Evolutionary conservation across 2,113 vertebrate genomes (phyloP), one percentile per base, ranked within the genome.

Genomic region (Suncus etruscus): DNA sequence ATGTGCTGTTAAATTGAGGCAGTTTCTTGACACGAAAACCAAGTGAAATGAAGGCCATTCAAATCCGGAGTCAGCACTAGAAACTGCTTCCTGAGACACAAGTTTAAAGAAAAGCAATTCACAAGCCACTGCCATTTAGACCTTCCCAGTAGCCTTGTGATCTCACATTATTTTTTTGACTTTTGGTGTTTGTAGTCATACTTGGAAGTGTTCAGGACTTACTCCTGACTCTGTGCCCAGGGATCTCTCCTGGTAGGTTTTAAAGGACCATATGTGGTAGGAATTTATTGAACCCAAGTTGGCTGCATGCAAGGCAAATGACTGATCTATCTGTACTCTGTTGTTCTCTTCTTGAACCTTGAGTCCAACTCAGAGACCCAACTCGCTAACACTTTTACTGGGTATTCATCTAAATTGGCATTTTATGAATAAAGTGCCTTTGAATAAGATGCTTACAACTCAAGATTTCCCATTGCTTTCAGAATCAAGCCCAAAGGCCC

Each of bases 21-120:
- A 87, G 63, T 89, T 27, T 80, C 14, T 78, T 86, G 29, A 66
- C 47, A 83, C 29, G 51, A 58, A 83, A 75, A 31, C 9, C 25
- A 88, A 89, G 31, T 31, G 82, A 94, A 89, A 72, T 66, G 25
- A 92, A 92, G 63, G 45, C 32, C 58, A 84, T 73, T 89, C 39
- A 94, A 68, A 84, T 81, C 16, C 31, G 83, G 24, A 76, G 50
- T 61, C 11, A 2, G 79, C 32, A 66, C 63, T 73, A 39, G 20
- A 73, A 85, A 86, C 14, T 66, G 39, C 2, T 82, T 65, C 32
- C 48, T 45, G 32, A 32, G 51, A 66, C 39, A 32, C 27, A 6
- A 63, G 24, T 6, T 61, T 61, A 72, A 70, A 48, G 32, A 25
- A 82, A 77, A 82, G 72, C 22, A 91, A 50, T 69, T 63, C 20